Base-by-base conservation (phyloP, 2,888 invertebrate species). In the Gastrophysa polygoni region DNA sequence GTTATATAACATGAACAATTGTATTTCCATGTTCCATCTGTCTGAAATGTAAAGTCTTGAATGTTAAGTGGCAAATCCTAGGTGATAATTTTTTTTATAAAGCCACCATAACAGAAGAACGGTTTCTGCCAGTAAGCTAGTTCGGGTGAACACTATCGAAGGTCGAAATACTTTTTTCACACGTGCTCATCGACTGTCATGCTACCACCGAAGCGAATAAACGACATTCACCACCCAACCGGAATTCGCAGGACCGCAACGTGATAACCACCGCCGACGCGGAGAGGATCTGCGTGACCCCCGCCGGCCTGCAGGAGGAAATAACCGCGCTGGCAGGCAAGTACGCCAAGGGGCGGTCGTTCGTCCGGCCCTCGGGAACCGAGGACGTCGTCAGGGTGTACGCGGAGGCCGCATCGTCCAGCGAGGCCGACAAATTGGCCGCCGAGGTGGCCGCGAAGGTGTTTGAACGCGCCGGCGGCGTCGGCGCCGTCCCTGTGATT, bases 341-440 rank as follows among this genome's bases (percentile, higher is more conserved):
- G 54, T 93, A 91, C 79, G 81, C 83, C 4, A 85, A 86, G 69
- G 95, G 91, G 0, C 84, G 98, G 56, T 86, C 96, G 2, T 98
- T 99, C 83, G 96, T 97, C 0, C 86, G 98, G 49, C 91, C 99
- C 0, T 98, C 98, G 0, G 99, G 99, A 7, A 99, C 99, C 0
- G 99, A 99, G 82, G 96, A 99, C 80, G 86, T 98, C 10, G 92
- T 99, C 1, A 85, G 99, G 65, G 92, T 99, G 0, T 99, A 98
- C 81, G 96, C 97, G 0, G 99, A 99, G 82, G 95, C 96, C 1
- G 88, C 90, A 20, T 91, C 91, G 3, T 85, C 87, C 75, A 83
- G 85, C 75, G 88, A 89, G 55, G 75, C 75, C 32, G 80, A 82
- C 66, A 70, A 73, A 66, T 81, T 98, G 62, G 92, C 92, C 0